phyloP scores from a whole-genome alignment of 37 sponge, comb jelly and placozoan genomes.

The Cliona cf. orientalis region DNA sequence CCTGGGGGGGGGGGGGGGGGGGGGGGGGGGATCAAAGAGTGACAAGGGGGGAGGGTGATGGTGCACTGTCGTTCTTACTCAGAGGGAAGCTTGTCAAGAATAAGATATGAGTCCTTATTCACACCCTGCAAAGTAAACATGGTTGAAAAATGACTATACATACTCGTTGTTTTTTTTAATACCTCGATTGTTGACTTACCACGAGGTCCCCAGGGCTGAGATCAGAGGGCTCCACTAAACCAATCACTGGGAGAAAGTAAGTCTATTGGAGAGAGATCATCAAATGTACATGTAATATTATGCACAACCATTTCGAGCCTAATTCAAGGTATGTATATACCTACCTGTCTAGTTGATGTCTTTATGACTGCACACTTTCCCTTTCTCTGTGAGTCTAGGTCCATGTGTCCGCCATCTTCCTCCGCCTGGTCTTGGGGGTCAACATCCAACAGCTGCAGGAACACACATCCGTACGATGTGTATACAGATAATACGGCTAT shows the following conservation, averaged over 20 bases:
- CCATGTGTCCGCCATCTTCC: constrained; percentile 98
- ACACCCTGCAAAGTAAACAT: constrained; percentile 75
- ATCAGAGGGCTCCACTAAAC: constrained; percentile 93
- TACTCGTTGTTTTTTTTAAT: background rate
- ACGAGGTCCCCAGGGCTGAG: constrained; percentile 97
- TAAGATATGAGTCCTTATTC: constrained; percentile 99
- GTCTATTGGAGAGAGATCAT: constrained; percentile 64
- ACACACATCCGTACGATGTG: background rate
- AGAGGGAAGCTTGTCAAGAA: constrained; percentile 95
- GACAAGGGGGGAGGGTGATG: background rate
- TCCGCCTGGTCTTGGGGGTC: constrained; percentile 91
- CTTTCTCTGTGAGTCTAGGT: constrained; percentile 99
- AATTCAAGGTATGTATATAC: background rate
- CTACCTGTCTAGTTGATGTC: constrained; percentile 98
- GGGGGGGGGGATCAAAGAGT: background rate
- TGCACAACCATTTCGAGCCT: background rate
- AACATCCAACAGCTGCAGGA: constrained; percentile 81
- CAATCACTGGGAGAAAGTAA: constrained; percentile 99
- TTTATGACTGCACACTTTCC: constrained; percentile 99
- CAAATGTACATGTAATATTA: background rate
- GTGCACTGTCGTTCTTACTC: constrained; percentile 69
- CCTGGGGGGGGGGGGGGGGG: constrained; percentile 21
- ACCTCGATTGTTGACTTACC: constrained; percentile 34
- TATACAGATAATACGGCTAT: background rate
- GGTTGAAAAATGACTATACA: background rate